Evolutionary conservation across 2,113 vertebrate species (phyloP).

Genomic region (Jacana jacana): DNA sequence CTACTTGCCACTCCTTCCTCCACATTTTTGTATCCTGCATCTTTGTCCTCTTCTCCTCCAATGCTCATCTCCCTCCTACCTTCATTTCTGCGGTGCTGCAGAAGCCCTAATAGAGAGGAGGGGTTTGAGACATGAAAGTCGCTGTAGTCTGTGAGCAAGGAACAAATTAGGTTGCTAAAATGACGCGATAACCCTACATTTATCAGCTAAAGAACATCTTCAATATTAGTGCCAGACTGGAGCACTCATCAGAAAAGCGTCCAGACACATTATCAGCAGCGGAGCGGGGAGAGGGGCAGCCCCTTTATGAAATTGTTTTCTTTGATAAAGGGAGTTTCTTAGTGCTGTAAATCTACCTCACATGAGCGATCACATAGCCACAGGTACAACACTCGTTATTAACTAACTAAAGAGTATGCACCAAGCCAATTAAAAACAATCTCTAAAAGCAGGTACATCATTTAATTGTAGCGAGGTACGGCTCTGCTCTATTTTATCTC

Average conservation of each 20-base stretch:
- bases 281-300: constrained; percentile 57
- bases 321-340: constrained; percentile 62
- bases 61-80: not conserved
- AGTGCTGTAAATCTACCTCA: constrained; percentile 68
- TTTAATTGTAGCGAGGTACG: constrained; percentile 67
- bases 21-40: not conserved
- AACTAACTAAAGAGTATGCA: constrained; percentile 71
- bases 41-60: not conserved
- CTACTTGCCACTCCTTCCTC: not conserved
- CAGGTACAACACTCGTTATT: constrained; percentile 71
- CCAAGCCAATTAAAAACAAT: constrained; percentile 79
- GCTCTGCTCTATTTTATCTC: constrained; percentile 72
- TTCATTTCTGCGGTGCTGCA: not conserved
- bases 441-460: constrained; percentile 74
- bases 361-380: constrained; percentile 62
- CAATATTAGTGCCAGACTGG: constrained; percentile 10
- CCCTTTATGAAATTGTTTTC: constrained; percentile 73
- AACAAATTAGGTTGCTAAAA: constrained; percentile 34
- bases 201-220: constrained; percentile 40
- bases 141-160: not conserved
- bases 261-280: constrained; percentile 64
- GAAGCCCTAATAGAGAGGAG: not conserved
- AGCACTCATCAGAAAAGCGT: constrained; percentile 73
- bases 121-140: not conserved
- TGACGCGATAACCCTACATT: constrained; percentile 25